Evolutionary conservation across 2,797 vertebrate species (phyloP).

Genomic region (Intellagama lesueurii): DNA sequence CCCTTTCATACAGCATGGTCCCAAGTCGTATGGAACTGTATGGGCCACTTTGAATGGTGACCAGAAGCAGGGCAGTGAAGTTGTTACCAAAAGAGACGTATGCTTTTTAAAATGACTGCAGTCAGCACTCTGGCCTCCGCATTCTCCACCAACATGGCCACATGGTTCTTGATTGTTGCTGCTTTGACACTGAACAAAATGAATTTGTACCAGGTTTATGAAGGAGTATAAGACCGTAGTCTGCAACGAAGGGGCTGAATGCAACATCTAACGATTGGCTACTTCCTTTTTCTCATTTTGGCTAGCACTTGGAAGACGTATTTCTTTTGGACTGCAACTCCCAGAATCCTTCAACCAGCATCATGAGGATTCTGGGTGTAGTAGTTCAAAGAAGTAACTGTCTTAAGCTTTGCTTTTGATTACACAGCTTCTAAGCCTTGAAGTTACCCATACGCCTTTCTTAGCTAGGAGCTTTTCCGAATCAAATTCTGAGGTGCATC

Average conservation of each 20-base stretch:
- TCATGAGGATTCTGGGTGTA: too few relatives aligned
- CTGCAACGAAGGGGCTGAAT: neutral
- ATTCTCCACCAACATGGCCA: neutral
- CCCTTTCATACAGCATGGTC: too few relatives aligned
- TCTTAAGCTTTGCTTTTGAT: too few relatives aligned
- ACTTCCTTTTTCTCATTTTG: neutral
- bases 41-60: too few relatives aligned
- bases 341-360: too few relatives aligned
- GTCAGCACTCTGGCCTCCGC: neutral
- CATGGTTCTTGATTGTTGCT: neutral
- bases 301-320: too few relatives aligned
- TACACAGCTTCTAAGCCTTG: neutral
- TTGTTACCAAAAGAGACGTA: neutral
- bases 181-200: neutral
- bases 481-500: neutral
- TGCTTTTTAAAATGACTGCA: neutral
- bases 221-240: too few relatives aligned
- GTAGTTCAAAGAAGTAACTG: too few relatives aligned
- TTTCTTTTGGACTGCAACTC: too few relatives aligned
- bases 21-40: too few relatives aligned
- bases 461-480: neutral
- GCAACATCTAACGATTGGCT: neutral
- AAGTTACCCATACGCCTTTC: neutral
- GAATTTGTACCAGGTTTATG: too few relatives aligned
- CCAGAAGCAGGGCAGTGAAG: too few relatives aligned